Evolutionary conservation across 2,888 invertebrate species (phyloP), one percentile per base, ranked within the genome.

Genomic region (Apodemia hepburni): DNA sequence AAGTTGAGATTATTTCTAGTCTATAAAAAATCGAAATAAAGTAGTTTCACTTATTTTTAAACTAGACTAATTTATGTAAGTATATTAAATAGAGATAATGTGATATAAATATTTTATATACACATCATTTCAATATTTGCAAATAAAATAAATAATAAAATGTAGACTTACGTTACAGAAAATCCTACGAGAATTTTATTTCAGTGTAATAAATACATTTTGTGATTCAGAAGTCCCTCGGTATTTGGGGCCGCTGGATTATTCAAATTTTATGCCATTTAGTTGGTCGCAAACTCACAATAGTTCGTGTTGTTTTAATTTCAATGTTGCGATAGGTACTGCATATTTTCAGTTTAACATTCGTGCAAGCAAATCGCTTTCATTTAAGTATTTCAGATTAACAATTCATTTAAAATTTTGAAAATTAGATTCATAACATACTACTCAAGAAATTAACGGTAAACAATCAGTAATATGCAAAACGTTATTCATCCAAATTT

Each of bases 221-320:
- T 68, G 73, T 72, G 74, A 73, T 75, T 75, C 72, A 65, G 68
- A 62, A 69, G 65, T 70, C 66, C 66, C 62, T 68, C 71, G 70
- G 65, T 60, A 66, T 66, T 65, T 69, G 66, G 65, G 67, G 65
- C 59, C 62, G 61, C 58, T 59, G 74, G 74, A 78, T 81, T 83
- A 83, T 84, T 82, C 75, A 83, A 82, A 84, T 84, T 78, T 77
- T 75, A 79, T 74, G 76, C 75, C 77, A 75, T 77, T 78, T 73
- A 71, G 71, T 66, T 67, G 66, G 59, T 68, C 62, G 64, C 63
- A 60, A 47, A 66, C 58, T 68, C 62, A 63, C 63, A 60, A 47
- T 51, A 64, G 71, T 71, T 73, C 58, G 61, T 71, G 69, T 70
- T 72, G 12, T 38, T 38, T 38, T 38, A 38, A 38, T 38, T 38